Base-by-base conservation (phyloP, 35 echinoderm and acorn worm genomes). In the Heliocidaris tuberculata region DNA sequence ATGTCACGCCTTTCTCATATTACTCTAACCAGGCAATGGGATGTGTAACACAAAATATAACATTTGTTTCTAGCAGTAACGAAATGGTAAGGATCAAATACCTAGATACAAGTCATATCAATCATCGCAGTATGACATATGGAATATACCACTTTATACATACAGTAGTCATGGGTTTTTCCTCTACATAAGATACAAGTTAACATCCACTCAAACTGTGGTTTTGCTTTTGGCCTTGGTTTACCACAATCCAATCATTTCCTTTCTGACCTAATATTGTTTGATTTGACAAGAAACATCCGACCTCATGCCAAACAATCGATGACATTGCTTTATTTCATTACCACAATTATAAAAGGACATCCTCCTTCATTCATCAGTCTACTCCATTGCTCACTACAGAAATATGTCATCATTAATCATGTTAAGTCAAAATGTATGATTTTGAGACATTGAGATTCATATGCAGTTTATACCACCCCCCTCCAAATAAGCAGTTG, bases 191-290 rank as follows among this genome's bases (percentile, higher is more conserved):
- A 78, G 65, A 21, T 24, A 78, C 17, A 78, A 7, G 65, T 78
- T 78, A 78, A 21, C 17, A 19, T 78, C 42, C 17, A 7, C 27
- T 78, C 65, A 78, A 27, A 78, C 65, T 78, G 65, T 27, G 65
- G 59, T 78, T 78, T 78, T 78, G 65, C 21, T 78, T 78, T 78
- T n/a, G 27, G 6, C 65, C 65, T 78, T n/a, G 21, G 65, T 78
- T 78, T 78, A 78, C 65, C 65, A 78, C 65, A 78, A 78, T 24
- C 65, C 65, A 27, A n/a, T 78, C 65, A 78, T 78, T 78, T 78
- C 65, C 65, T 78, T 21, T n/a, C 15, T 78, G 21, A 78, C 19
- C 65, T 78, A 29, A 78, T 78, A 78, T 42, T 42, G 35, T 42
- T 42, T 42, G 35, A 42, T 78, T 78, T 78, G 65, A 78, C 65